phyloP scores from a whole-genome alignment of 2,797 vertebrate species.

The Cirrhinus mrigala region DNA sequence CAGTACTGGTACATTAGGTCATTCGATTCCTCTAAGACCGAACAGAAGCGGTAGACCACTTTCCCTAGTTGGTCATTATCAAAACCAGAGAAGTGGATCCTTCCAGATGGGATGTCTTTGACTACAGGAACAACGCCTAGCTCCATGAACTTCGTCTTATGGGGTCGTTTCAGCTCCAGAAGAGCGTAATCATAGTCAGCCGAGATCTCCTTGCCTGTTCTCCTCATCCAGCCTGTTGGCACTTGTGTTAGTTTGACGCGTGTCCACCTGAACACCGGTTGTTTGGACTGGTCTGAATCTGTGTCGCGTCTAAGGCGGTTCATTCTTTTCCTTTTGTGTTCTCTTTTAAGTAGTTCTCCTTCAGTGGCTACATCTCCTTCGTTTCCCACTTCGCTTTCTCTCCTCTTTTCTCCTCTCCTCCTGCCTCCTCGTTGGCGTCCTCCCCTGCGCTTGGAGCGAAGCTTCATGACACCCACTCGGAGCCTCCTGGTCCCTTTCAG shows the following conservation, averaged over 20 bases:
- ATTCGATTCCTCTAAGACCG: constrained; percentile 85
- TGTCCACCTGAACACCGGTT: constrained; percentile 86
- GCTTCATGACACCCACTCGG: constrained; percentile 86
- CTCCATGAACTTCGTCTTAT: constrained; percentile 87
- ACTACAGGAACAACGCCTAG: constrained; percentile 84
- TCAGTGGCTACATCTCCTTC: constrained; percentile 24
- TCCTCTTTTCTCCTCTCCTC: constrained; percentile 38
- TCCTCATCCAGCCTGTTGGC: constrained; percentile 88
- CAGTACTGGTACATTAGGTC: constrained; percentile 93
- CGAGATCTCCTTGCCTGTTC: constrained; percentile 69
- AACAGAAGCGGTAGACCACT: constrained; percentile 92
- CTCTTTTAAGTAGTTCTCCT: constrained; percentile 26
- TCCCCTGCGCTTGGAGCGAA: constrained; percentile 73
- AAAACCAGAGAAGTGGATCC: constrained; percentile 93
- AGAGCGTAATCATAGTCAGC: constrained; percentile 91
- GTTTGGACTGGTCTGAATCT: constrained; percentile 42
- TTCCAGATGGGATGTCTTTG: constrained; percentile 76
- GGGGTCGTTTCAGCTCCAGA: constrained; percentile 86
- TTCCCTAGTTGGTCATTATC: constrained; percentile 83
- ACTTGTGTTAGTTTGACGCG: constrained; percentile 85
- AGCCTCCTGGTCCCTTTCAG: constrained; percentile 80
- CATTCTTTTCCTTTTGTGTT: background rate
- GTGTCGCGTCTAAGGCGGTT: constrained; percentile 49
- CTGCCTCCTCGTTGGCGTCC: constrained; percentile 58
- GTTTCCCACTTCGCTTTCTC: constrained; percentile 15